These are phyloP conservation scores for Temnothorax curvispinosus DNA, from an alignment of 1,140 invertebrate species.

Conservation along the genomic window DNA sequence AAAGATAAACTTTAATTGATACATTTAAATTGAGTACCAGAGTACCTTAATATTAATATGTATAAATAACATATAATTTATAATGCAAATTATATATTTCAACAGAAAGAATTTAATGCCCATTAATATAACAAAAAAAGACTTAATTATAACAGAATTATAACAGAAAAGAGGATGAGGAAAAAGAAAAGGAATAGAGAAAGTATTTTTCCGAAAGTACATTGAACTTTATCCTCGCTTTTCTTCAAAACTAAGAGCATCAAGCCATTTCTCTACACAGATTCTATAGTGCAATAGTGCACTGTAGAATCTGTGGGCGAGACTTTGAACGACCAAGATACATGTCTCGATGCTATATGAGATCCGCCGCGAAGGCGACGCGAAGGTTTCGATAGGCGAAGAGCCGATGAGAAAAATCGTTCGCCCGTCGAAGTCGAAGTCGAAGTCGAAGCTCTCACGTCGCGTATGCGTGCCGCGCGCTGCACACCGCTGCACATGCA, in stretches of 20 bases:
- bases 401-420: slow-evolving; percentile 25
- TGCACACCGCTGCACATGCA: slow-evolving; percentile 57
- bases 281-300: not conserved
- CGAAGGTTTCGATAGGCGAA: slow-evolving; percentile 42
- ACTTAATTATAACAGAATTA: not conserved
- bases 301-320: not conserved
- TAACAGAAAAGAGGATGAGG: not conserved
- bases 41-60: not conserved
- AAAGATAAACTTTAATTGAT: not conserved
- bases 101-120: not conserved
- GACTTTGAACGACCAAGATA: not conserved
- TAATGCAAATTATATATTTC: not conserved
- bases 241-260: not conserved
- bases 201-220: slow-evolving; percentile 1
- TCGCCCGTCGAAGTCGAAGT: not conserved
- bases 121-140: not conserved
- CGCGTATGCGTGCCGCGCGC: slow-evolving; percentile 68
- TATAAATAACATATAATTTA: not conserved
- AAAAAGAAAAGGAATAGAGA: slow-evolving; percentile 13
- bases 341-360: not conserved
- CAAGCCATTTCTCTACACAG: not conserved
- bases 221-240: slow-evolving; percentile 7
- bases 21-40: not conserved
- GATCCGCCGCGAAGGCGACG: not conserved
- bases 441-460: slow-evolving; percentile 52